Evolutionary conservation across 1,140 invertebrate genomes (phyloP).

Genomic region (Nephila pilipes): DNA sequence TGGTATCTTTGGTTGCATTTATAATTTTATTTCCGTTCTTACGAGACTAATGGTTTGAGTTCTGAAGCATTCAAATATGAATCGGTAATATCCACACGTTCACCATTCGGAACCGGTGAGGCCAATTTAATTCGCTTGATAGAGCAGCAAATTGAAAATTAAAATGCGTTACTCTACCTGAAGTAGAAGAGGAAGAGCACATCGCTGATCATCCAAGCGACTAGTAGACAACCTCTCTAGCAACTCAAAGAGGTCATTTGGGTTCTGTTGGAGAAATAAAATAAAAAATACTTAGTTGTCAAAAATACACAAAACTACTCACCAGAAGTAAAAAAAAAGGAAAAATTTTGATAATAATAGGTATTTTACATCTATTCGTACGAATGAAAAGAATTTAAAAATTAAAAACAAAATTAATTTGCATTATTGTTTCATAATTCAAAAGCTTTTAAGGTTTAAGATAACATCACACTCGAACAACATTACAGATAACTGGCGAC

Average conservation of each 20-base stretch:
- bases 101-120: background rate
- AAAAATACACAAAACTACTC: background rate
- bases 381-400: background rate
- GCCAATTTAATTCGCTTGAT: background rate
- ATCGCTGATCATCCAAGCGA: constrained; percentile 74
- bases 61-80: background rate
- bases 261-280: constrained; percentile 45
- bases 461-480: no score
- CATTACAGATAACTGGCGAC: no score
- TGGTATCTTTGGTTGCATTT: no score
- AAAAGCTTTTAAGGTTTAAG: no score
- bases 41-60: no score
- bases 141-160: constrained; percentile 43
- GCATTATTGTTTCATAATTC: no score
- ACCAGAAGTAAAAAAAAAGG: background rate
- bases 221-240: constrained; percentile 58
- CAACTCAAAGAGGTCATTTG: constrained; percentile 75
- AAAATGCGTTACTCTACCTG: constrained; percentile 55
- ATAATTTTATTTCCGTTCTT: no score
- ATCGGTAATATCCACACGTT: background rate
- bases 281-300: background rate
- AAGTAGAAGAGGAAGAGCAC: constrained; percentile 67
- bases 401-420: background rate
- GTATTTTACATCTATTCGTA: background rate
- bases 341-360: no score